Conservation (phyloP, 1,140 invertebrate species). For the Drosophila guanche region DNA sequence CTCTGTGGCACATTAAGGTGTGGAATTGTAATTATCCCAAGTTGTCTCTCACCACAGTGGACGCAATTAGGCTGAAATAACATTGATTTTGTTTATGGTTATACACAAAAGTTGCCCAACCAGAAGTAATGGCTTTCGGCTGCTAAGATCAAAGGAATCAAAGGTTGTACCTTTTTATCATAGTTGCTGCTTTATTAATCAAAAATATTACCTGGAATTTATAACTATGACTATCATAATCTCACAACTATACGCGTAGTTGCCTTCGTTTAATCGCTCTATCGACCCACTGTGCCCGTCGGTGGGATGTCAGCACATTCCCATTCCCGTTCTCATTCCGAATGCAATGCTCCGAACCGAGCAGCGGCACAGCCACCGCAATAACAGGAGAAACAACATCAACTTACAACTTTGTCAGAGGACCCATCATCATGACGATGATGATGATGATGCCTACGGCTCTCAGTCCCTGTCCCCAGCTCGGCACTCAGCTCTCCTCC, state of each 20-base stretch:
- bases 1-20: conserved; percentile 56
- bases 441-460: conserved; percentile 41
- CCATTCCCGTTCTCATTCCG: conserved; percentile 15
- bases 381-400: conserved; percentile 74
- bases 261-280: too few species aligned
- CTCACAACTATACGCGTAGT: too few species aligned
- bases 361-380: conserved; percentile 53
- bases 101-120: too few species aligned
- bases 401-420: conserved; percentile 78
- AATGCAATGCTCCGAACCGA: conserved; percentile 14
- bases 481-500: neutral
- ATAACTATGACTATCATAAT: too few species aligned
- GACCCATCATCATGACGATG: conserved; percentile 12
- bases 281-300: conserved; percentile 22
- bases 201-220: too few species aligned
- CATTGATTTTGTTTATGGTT: too few species aligned
- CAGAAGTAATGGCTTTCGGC: too few species aligned
- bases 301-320: conserved; percentile 30
- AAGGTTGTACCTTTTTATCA: too few species aligned
- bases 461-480: conserved; percentile 3
- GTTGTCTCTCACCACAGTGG: conserved; percentile 43
- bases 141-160: too few species aligned
- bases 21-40: conserved; percentile 74
- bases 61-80: neutral
- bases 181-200: too few species aligned